Base-by-base conservation (phyloP, 2,888 invertebrate species). In the Polietes domitor region DNA sequence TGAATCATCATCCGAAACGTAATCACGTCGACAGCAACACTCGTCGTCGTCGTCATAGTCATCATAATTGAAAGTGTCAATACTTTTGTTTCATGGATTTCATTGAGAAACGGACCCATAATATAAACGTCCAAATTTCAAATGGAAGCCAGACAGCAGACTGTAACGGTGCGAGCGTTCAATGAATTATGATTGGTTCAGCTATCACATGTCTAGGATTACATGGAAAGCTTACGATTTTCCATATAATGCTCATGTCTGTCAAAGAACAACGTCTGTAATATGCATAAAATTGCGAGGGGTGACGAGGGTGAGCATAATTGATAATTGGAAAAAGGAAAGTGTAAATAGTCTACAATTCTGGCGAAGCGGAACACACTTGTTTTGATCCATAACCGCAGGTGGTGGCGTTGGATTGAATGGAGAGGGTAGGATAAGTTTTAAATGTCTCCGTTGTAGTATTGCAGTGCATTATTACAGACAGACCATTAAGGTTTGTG, bases 1-100 rank as follows among this genome's bases (percentile, higher is more conserved):
- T 32, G 32, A 28, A 63, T 5, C 21, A 19, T 32, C 65, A 65
- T 58, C 58, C 3, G 7, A 61, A n/a, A 15, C 24, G 19, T 65
- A 65, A 19, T 37, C 21, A 65, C 4, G n/a, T 65, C n/a, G 19
- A 37, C 37, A 21, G 17, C 65, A 12, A 21, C 65, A 63, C 63
- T 63, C 63, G 24, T 17, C 28, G 28, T 58, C 24, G 15, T 63
- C 32, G n/a, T 26, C 19, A 15, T 24, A 0, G 1, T 71, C 32
- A 78, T 70, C 68, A 68, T 78, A 84, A 84, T 84, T 84, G 78
- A 84, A 84, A 68, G 76, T 84, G 80, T 84, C 81, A 81, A 84
- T 84, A 77, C 71, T 41, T 65, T 72, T 80, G 72, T 68, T 84
- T 55, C 58, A 65, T 58, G 58, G 32, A 58, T 58, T 72, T 72